Percentiles rank a stretch among this genome's conserved stretches.
phyloP scores from a whole-genome alignment of 1,140 invertebrate species.

The Nomia melanderi region DNA sequence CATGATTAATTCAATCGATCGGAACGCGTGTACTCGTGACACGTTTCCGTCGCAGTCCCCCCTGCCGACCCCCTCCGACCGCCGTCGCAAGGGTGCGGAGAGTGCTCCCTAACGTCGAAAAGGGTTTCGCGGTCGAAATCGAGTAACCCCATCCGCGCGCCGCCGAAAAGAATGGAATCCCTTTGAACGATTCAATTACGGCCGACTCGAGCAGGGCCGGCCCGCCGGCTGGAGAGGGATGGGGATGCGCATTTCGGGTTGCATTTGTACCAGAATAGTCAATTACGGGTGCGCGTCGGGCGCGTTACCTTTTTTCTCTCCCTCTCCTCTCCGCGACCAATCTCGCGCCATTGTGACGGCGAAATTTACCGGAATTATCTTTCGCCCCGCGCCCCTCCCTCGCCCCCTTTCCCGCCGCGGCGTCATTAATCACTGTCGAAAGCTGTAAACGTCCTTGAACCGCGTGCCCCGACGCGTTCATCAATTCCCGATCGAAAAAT shows the following conservation, averaged over 20 bases:
- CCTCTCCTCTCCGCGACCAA: constrained; percentile 35
- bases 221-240: background rate
- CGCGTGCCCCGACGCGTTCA: constrained; percentile 17
- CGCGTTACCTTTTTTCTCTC: no score
- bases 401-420: background rate
- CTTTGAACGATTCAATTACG: constrained; percentile 39
- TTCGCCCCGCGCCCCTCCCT: constrained; percentile 19
- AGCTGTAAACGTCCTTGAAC: constrained; percentile 37
- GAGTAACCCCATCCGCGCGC: constrained; percentile 7
- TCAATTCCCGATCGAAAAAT: constrained; percentile 38
- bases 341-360: constrained; percentile 52
- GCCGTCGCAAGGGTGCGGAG: background rate
- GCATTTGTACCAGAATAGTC: constrained; percentile 56
- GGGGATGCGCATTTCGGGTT: constrained; percentile 49
- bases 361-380: constrained; percentile 71
- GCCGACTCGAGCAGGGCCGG: background rate
- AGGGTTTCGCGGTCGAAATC: constrained; percentile 34
- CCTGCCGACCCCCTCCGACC: no score
- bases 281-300: constrained; percentile 53
- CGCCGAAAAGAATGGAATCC: constrained; percentile 25
- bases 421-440: constrained; percentile 62
- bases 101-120: background rate
- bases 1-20: constrained; percentile 22
- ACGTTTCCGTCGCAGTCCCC: background rate
- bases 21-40: background rate